Base-by-base conservation (phyloP, 2,888 invertebrate species). In the Tortricodes alternella region DNA sequence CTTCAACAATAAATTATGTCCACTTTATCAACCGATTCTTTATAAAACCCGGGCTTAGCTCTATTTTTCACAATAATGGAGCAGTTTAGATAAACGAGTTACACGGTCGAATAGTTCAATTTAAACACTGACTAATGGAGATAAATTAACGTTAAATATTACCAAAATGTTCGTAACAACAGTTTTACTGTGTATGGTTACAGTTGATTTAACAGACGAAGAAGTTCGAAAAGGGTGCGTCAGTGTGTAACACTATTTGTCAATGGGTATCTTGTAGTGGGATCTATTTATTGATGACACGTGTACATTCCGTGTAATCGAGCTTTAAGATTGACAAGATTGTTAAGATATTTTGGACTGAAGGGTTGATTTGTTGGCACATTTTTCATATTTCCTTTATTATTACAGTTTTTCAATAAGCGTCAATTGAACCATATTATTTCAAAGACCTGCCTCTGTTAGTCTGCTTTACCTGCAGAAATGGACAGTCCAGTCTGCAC, bases 161-260 rank as follows among this genome's bases (percentile, higher is more conserved):
- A 68, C 71, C 68, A 66, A 72, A 76, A 71, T 74, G 69, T 67
- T 62, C 65, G 62, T 71, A 69, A 74, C 73, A 75, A 69, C 73
- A 71, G 71, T 75, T 78, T 78, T 73, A 80, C 74, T 79, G 78
- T 74, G 71, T 65, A 62, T 62, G 63, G 84, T 81, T 76, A 82
- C 79, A 83, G 82, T 67, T 80, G 78, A 85, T 84, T 87, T 75
- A 83, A 75, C 78, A 68, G 66, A 74, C 66, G 68, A 74, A 74
- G 67, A 71, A 71, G 71, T 74, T 76, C 70, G 64, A 67, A 67
- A 71, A 73, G 74, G 76, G 75, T 71, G 66, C 60, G 65, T 66
- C 62, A 64, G 61, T 64, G 61, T 62, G 62, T 65, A 64, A 67
- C 69, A 67, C 59, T 62, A 66, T 61, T 62, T 70, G 65, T 62